Evolutionary conservation across 2,888 invertebrate genomes (phyloP).

Genomic region (Dryocosmus kuriphilus): DNA sequence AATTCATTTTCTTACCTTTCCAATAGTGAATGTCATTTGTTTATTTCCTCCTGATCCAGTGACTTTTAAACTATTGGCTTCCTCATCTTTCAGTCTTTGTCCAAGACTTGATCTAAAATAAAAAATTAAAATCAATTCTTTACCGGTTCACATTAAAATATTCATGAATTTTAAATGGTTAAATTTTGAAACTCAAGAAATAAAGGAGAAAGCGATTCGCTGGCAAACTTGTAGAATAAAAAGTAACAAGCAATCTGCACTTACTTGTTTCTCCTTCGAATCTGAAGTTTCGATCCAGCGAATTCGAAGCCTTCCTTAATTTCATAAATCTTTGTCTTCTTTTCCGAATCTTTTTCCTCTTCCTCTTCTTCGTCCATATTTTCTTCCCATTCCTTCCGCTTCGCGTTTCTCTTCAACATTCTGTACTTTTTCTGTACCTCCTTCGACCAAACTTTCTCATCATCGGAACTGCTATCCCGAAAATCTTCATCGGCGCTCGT

Average conservation of each 20-base stretch:
- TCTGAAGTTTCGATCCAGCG: conserved; percentile 73
- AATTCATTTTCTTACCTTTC: conserved; percentile 75
- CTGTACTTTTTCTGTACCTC: conserved; percentile 89
- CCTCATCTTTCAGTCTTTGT: conserved; percentile 84
- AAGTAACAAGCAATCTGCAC: background rate
- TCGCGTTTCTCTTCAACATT: conserved; percentile 81
- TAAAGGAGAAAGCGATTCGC: background rate
- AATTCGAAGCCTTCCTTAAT: conserved; percentile 82
- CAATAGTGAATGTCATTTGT: conserved; percentile 88
- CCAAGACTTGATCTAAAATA: conserved; percentile 83
- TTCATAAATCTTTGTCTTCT: conserved; percentile 81
- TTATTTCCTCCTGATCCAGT: conserved; percentile 84
- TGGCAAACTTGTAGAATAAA: background rate
- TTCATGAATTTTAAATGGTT: background rate
- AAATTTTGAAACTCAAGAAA: no score
- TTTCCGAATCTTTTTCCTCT: conserved; percentile 59
- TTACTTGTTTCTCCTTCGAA: conserved; percentile 39
- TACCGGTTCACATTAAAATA: conserved; percentile 36
- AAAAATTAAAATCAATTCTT: conserved; percentile 40
- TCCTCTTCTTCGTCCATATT: conserved; percentile 59
- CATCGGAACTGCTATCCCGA: conserved; percentile 84
- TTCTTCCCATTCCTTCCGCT: conserved; percentile 72
- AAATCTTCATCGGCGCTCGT: conserved; percentile 74
- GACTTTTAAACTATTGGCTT: conserved; percentile 79
- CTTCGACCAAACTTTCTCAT: conserved; percentile 88